Base-by-base conservation (phyloP, 2,113 vertebrate genomes). In the Herpetotheres cachinnans region DNA sequence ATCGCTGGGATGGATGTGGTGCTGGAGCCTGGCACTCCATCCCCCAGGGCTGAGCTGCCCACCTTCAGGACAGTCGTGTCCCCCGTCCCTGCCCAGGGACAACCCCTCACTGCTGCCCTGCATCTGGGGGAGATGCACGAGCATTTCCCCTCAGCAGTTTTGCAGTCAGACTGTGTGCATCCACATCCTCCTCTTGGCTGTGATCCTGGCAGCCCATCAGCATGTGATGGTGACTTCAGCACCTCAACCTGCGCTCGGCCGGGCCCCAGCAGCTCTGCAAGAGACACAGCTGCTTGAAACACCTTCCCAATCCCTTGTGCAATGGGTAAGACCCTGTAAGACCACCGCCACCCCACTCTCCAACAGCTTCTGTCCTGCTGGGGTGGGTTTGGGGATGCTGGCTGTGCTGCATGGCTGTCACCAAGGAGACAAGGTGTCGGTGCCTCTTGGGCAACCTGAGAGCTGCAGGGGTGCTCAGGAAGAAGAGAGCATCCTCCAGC, bases 171-270 rank as follows among this genome's bases (percentile, higher is more conserved):
- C 32, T 17, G 7, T 3, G 8, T 22, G 30, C 34, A 34, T 46
- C 66, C 3, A 1, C 55, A 30, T 26, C 34, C 24, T 88, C 16
- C 71, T 30, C 36, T 25, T 29, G 47, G 59, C 40, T 67, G 52
- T 10, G 73, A 30, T 32, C 25, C 46, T 38, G 14, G 25, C 34
- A 46, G 27, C 20, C 40, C 13, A 21, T 20, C 25, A 25, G 26
- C 26, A 47, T 2, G 3, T 4, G 9, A 49, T 6, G 58, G 46
- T 0, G 0, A 27, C 46, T 59, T 49, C 32, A 66, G 66, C 30
- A 47, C 38, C 59, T 72, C 7, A 1, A 9, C 27, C 58, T 16
- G 14, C 0, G 3, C 38, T 66, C 16, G 1, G 46, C 38, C 59
- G 26, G 42, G 61, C 16, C 36, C 69, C 7, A 13, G 62, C 49